These are phyloP conservation scores for Pelagia noctiluca DNA, from an alignment of 30 jellyfish, hydroid and myxozoan genomes.

Conservation along the genomic window DNA sequence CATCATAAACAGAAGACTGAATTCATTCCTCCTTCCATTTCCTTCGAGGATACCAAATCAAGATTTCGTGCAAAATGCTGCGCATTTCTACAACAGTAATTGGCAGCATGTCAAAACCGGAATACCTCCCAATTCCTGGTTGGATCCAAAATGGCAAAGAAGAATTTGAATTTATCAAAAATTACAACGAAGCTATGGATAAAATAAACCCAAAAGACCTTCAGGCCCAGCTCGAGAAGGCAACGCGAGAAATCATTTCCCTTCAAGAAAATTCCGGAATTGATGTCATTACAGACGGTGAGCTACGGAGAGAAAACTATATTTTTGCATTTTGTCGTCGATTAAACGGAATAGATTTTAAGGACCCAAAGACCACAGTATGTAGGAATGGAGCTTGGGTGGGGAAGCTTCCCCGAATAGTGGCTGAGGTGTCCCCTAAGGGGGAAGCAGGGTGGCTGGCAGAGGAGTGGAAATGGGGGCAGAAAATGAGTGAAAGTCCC, in stretches of 20 bases:
- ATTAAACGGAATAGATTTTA: slow-evolving; percentile 83
- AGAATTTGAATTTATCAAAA: slow-evolving; percentile 46
- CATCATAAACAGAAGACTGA: no score
- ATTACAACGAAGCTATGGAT: slow-evolving; percentile 63
- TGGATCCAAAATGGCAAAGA: slow-evolving; percentile 81
- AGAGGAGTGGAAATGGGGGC: slow-evolving; percentile 75
- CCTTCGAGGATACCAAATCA: no score
- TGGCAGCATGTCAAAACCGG: slow-evolving; percentile 92
- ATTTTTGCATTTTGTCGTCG: slow-evolving; percentile 67
- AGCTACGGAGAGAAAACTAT: slow-evolving; percentile 73
- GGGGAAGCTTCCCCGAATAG: slow-evolving; percentile 72
- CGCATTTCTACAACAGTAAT: slow-evolving; percentile 71
- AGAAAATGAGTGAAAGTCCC: slow-evolving; percentile 52
- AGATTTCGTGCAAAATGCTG: slow-evolving; percentile 16
- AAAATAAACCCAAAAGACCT: slow-evolving; percentile 39
- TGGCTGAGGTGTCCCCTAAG: slow-evolving; percentile 54
- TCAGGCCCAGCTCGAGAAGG: slow-evolving; percentile 53
- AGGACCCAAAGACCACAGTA: slow-evolving; percentile 31
- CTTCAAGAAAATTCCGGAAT: slow-evolving; percentile 70
- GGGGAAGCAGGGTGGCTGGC: slow-evolving; percentile 48
- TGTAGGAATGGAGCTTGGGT: slow-evolving; percentile 83
- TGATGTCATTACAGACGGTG: slow-evolving; percentile 75
- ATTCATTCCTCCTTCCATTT: no score
- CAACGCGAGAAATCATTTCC: slow-evolving; percentile 66
- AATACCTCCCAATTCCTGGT: slow-evolving; percentile 66